A percentile compares a stretch with the other conserved stretches of the same genome.
These are phyloP conservation scores for Coreoperca whiteheadi DNA, from an alignment of 2,113 vertebrate genomes.

Conservation along the genomic window DNA sequence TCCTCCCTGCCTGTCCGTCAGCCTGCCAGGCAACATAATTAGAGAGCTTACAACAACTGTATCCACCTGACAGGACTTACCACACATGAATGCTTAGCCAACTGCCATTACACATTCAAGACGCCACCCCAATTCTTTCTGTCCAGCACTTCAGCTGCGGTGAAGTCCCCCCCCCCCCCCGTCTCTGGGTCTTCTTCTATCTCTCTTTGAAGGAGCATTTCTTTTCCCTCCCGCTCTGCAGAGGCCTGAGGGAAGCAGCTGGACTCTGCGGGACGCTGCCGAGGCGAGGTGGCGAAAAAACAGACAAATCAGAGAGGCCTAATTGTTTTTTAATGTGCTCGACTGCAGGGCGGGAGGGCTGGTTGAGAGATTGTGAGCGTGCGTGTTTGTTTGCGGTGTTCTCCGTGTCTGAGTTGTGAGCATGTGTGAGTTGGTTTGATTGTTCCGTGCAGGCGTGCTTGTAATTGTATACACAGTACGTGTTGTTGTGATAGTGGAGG, in stretches of 20 bases:
- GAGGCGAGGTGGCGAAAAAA: constrained; percentile 49
- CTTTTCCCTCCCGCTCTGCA: constrained; percentile 7
- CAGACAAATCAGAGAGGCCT: constrained; percentile 71
- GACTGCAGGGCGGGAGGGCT: constrained; percentile 22
- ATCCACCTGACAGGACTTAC: constrained; percentile 56
- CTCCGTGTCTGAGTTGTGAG: not conserved
- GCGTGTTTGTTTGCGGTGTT: constrained; percentile 20
- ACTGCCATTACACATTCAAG: constrained; percentile 67
- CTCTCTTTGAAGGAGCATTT: constrained; percentile 19
- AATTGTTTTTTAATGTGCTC: constrained; percentile 79
- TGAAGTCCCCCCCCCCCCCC: constrained; percentile 13
- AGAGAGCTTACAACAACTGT: constrained; percentile 59
- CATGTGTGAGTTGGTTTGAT: not conserved
- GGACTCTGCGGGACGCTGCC: constrained; percentile 58
- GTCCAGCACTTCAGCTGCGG: constrained; percentile 52
- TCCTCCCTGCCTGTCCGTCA: constrained; percentile 59
- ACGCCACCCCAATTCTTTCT: constrained; percentile 56
- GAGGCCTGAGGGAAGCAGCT: constrained; percentile 63
- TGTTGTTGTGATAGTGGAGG: not conserved
- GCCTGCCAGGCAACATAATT: constrained; percentile 65
- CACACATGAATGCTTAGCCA: constrained; percentile 58
- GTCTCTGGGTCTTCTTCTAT: constrained; percentile 2
- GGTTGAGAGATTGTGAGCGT: not conserved
- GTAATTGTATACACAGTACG: not conserved
- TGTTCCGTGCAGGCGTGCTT: not conserved